A percentile compares a stretch with the other conserved stretches of the same genome.
Evolutionary conservation across 2,113 vertebrate species (phyloP).

Genomic region (Siphamia tubifer): DNA sequence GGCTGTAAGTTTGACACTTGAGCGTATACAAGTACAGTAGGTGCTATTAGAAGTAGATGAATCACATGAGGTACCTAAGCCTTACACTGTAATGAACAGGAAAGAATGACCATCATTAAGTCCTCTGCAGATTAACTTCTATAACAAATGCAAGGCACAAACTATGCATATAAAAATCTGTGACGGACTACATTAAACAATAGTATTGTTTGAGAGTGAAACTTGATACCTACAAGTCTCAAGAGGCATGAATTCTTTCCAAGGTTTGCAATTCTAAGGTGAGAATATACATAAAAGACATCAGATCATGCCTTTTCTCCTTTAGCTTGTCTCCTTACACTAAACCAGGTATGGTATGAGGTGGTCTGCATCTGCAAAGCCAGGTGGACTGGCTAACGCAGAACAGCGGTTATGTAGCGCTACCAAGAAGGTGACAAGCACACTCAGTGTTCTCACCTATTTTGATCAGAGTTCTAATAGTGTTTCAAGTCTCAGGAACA

Average conservation of each 20-base stretch:
- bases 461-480: background rate
- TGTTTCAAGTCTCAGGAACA: background rate
- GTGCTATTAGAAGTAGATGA: too few relatives aligned
- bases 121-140: background rate
- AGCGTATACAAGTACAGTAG: too few relatives aligned
- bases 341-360: background rate
- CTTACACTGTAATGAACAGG: too few relatives aligned
- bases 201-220: background rate
- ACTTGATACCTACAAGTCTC: slow-evolving; percentile 15
- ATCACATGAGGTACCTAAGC: too few relatives aligned
- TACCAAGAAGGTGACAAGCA: slow-evolving; percentile 8
- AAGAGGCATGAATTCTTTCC: slow-evolving; percentile 4
- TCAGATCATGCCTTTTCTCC: slow-evolving; percentile 34
- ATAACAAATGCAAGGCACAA: background rate
- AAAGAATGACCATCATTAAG: too few relatives aligned
- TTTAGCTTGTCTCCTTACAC: slow-evolving; percentile 20
- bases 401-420: background rate
- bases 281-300: slow-evolving; percentile 22
- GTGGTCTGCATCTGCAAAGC: background rate
- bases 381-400: background rate
- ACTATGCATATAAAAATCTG: background rate
- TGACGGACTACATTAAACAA: too few relatives aligned
- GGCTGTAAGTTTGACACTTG: too few relatives aligned
- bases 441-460: background rate
- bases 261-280: background rate